These are phyloP conservation scores for Natator depressus DNA, from an alignment of 2,113 vertebrate species.

Conservation along the genomic window DNA sequence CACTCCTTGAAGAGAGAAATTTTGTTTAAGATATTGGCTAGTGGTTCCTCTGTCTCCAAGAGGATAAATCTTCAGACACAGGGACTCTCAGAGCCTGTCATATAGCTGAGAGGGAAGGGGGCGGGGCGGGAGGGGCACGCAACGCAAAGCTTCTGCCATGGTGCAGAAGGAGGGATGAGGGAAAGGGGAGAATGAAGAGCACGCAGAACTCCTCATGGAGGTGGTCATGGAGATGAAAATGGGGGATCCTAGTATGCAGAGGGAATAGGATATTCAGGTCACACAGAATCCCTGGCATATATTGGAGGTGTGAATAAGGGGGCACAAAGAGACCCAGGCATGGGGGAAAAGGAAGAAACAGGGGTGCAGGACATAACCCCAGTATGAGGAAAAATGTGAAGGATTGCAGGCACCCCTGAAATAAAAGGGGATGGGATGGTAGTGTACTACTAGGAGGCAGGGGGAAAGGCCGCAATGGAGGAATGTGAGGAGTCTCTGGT, in stretches of 20 bases:
- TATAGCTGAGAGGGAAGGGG: not conserved
- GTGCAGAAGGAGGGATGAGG: not conserved
- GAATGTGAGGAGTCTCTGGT: not conserved
- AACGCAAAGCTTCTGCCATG: not conserved
- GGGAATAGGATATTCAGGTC: not conserved
- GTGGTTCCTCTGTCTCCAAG: not conserved
- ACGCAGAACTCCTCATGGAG: too few species aligned
- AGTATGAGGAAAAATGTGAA: not conserved
- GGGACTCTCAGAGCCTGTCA: not conserved
- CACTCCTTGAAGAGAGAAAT: not conserved
- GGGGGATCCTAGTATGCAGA: not conserved
- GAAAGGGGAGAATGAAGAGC: not conserved
- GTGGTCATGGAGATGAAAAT: accelerated
- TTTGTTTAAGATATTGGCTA: not conserved
- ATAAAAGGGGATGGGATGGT: not conserved
- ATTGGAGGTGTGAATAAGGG: not conserved
- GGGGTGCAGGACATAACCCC: not conserved
- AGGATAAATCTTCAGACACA: not conserved
- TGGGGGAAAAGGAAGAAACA: not conserved
- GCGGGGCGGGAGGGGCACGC: too few species aligned
- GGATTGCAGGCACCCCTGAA: not conserved
- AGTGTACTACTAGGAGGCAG: not conserved
- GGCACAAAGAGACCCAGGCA: not conserved
- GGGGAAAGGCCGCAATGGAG: not conserved
- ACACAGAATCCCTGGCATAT: not conserved